Conservation (phyloP, 2,113 vertebrate species). For the Gallinago jamesoni region DNA sequence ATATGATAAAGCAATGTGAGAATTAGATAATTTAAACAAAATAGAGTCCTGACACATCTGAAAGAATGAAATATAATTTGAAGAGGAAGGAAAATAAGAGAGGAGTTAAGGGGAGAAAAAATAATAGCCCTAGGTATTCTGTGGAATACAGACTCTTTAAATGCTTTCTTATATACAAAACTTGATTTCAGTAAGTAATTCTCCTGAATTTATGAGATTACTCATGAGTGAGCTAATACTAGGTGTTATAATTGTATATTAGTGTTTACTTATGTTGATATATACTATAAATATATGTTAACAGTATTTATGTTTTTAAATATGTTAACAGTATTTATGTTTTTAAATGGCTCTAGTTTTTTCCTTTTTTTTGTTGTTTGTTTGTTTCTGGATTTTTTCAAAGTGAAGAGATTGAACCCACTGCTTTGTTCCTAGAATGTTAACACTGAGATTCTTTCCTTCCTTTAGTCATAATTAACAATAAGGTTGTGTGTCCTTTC, state of each 20-base stretch:
- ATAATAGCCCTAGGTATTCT: background rate
- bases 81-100: background rate
- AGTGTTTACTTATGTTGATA: background rate
- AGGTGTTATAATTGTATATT: background rate
- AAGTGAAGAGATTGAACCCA: background rate
- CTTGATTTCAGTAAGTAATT: background rate
- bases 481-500: background rate
- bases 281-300: background rate
- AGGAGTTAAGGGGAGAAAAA: background rate
- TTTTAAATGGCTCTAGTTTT: background rate
- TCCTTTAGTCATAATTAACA: background rate
- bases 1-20: background rate
- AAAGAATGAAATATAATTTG: background rate
- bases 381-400: background rate
- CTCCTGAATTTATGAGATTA: background rate
- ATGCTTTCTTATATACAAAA: background rate
- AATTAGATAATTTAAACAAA: background rate
- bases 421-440: background rate
- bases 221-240: background rate
- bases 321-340: background rate
- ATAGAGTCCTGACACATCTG: background rate
- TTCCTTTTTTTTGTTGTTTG: background rate
- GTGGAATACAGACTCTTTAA: background rate
- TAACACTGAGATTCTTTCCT: background rate
- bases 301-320: background rate